Evolutionary conservation across 2,797 vertebrate species (phyloP), one percentile per base, ranked within the genome.

Genomic region (Rallus crepitans): DNA sequence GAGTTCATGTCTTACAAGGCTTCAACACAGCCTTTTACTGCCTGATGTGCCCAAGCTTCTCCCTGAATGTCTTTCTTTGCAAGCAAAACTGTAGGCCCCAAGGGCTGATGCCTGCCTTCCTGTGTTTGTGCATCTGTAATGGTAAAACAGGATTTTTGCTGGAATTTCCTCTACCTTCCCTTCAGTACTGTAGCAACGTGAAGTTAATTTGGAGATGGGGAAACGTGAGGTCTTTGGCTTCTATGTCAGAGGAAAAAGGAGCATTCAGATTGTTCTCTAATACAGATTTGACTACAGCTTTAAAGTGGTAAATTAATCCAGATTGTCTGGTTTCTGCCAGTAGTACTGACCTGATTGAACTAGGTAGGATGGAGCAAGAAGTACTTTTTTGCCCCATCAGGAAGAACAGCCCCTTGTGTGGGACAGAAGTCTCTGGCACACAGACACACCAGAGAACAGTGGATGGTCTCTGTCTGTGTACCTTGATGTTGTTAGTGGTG

Each of bases 241-340:
- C 28, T 66, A 0, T 35, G 25, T 8, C 56, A 50, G 31, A 31
- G 47, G 47, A 47, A n/a, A 0, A 31, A 42, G 17, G 8, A 60
- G 9, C 31, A 21, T 77, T 73, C n/a, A 4, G 3, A 90, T 89
- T 84, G 10, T 70, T 69, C 11, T 83, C 37, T 68, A 75, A 19
- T 19, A 27, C 7, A 16, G 9, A 0, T 91, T 78, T 86, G 39
- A 37, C 24, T 45, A 27, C 16, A 28, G 28, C 45, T 85, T 77
- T 78, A 9, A 87, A 82, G 28, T 65, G 28, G 19, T 13, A 69
- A 77, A 59, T 2, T 2, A 64, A 33, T 45, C 11, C 7, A 50
- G 48, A 15, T 50, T 9, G 7, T 88, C 13, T 9, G 2, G 6
- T 17, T 86, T 72, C 71, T 65, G 24, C 16, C 86, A 30, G 1